Conservation (phyloP, 2,113 vertebrate genomes). For the Poeciliopsis retropinna region DNA sequence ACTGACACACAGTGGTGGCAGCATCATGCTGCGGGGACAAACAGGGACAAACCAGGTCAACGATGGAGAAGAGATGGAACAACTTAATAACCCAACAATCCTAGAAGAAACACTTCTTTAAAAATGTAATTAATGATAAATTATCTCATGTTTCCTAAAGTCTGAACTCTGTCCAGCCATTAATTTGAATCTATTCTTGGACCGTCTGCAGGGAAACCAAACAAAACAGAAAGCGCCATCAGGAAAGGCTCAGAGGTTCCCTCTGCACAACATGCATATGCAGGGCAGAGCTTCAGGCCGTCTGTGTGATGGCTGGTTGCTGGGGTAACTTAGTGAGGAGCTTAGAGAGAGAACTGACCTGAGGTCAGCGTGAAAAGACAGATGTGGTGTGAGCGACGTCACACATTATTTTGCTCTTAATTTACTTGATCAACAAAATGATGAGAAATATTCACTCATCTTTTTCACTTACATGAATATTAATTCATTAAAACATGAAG, state of each 20-base stretch:
- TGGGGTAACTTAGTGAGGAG: conserved; percentile 34
- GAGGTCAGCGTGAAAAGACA: conserved; percentile 16
- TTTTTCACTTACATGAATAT: no score
- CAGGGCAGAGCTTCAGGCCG: conserved; percentile 5
- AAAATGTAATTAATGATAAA: not conserved
- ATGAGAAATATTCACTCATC: no score
- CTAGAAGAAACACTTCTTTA: not conserved
- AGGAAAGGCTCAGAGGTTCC: not conserved
- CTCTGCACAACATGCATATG: conserved; percentile 18
- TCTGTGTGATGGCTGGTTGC: conserved; percentile 47
- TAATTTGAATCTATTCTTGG: not conserved
- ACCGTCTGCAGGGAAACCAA: not conserved
- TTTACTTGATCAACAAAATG: not conserved
- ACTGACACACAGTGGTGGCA: no score
- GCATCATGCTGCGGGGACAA: no score
- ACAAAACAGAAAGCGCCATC: not conserved
- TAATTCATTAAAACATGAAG: no score
- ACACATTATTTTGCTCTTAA: not conserved
- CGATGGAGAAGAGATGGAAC: no score
- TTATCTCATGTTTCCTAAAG: not conserved
- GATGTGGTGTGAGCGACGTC: conserved; percentile 7
- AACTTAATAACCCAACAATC: no score
- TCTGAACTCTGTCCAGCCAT: not conserved
- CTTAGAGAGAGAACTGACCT: conserved; percentile 11
- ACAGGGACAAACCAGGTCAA: no score